A percentile compares a stretch with the other conserved stretches of the same genome.
phyloP scores from a whole-genome alignment of 2,888 invertebrate species.

The Papilio elwesi region DNA sequence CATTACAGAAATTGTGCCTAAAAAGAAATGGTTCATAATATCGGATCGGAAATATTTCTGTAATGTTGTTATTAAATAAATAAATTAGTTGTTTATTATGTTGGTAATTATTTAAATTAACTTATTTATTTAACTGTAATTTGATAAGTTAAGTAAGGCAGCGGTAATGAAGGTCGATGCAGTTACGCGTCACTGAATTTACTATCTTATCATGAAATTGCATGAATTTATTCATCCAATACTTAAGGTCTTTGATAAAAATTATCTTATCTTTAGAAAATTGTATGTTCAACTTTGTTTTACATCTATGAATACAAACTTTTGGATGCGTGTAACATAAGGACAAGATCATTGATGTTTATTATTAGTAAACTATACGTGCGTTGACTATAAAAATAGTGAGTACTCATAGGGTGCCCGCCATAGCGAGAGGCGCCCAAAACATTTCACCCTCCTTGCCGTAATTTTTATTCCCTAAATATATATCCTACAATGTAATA shows the following conservation, averaged over 20 bases:
- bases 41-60: too few species aligned
- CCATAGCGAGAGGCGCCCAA: slow-evolving; percentile 15
- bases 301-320: slow-evolving; percentile 10
- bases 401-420: slow-evolving; percentile 11
- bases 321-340: background rate
- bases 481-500: background rate
- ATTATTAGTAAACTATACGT: background rate
- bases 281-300: slow-evolving; percentile 45
- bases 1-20: too few species aligned
- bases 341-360: background rate
- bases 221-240: slow-evolving; percentile 58
- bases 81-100: too few species aligned
- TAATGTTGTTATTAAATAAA: too few species aligned
- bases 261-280: slow-evolving; percentile 58
- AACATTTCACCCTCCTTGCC: slow-evolving; percentile 21
- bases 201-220: slow-evolving; percentile 62
- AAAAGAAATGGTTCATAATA: too few species aligned
- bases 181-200: slow-evolving; percentile 57
- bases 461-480: slow-evolving; percentile 14
- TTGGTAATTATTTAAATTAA: slow-evolving; percentile 15
- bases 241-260: slow-evolving; percentile 58
- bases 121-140: too few species aligned
- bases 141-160: slow-evolving; percentile 21
- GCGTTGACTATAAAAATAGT: background rate
- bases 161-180: slow-evolving; percentile 56